Evolutionary conservation across 2,113 vertebrate genomes (phyloP).

Genomic region (Phalacrocorax pelagicus): DNA sequence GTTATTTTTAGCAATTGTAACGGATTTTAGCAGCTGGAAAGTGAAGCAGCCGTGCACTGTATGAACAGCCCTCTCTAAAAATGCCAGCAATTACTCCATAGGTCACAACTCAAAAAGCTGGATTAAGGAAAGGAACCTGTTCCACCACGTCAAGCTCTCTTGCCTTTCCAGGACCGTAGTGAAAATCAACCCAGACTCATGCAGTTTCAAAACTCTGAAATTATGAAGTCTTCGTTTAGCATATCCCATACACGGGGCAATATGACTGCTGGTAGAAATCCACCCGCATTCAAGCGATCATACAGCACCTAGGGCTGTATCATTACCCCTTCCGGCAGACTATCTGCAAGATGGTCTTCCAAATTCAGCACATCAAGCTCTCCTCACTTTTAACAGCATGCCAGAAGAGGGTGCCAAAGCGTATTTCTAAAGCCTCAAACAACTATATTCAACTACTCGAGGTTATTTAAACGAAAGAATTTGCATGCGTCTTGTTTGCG

Average conservation of each 20-base stretch:
- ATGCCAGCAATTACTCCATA: background rate
- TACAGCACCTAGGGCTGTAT: background rate
- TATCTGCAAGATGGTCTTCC: background rate
- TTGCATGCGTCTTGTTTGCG: background rate
- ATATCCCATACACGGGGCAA: background rate
- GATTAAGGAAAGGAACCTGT: background rate
- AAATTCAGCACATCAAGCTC: background rate
- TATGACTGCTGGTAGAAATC: background rate
- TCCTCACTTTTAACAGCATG: background rate
- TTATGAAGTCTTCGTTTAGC: background rate
- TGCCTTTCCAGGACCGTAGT: background rate
- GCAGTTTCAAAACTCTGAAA: background rate
- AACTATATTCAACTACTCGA: background rate
- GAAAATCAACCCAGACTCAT: background rate
- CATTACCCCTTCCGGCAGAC: background rate
- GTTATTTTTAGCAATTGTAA: slow-evolving; percentile 31
- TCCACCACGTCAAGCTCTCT: background rate
- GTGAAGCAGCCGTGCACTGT: background rate
- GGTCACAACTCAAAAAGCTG: background rate
- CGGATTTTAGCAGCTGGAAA: slow-evolving; percentile 26
- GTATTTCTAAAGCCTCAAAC: background rate
- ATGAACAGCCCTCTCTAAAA: background rate
- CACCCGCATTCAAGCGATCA: background rate
- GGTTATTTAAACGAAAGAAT: background rate
- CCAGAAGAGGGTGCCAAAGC: slow-evolving; percentile 41